A percentile compares a stretch with the other conserved stretches of the same genome.
Evolutionary conservation across 1,140 invertebrate genomes (phyloP).

Genomic region (Danaus melanippus): DNA sequence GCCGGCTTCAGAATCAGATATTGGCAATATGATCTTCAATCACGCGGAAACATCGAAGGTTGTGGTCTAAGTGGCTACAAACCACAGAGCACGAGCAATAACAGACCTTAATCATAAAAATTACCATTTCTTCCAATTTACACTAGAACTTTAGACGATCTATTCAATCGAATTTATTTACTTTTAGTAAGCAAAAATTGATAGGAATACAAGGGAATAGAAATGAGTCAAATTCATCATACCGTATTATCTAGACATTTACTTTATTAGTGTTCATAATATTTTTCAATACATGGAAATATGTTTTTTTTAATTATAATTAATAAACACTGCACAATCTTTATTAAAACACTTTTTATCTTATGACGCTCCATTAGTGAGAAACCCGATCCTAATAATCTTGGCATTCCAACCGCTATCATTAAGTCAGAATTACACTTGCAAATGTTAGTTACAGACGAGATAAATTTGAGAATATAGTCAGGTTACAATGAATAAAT

Average conservation of each 20-base stretch:
- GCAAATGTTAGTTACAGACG: constrained; percentile 15
- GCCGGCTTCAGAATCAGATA: not conserved
- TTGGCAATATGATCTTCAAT: constrained; percentile 12
- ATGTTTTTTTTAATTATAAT: too few relatives aligned
- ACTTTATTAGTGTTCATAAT: too few relatives aligned
- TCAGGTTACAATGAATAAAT: constrained; percentile 14
- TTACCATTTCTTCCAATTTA: too few relatives aligned
- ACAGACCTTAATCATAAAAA: constrained; percentile 1
- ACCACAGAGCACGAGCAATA: constrained; percentile 8
- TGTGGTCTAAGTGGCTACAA: constrained; percentile 12
- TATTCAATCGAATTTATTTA: too few relatives aligned
- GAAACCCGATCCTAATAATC: constrained; percentile 19
- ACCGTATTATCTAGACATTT: too few relatives aligned
- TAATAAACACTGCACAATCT: too few relatives aligned
- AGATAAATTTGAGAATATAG: constrained; percentile 10
- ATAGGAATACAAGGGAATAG: too few relatives aligned
- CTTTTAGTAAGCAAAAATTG: too few relatives aligned
- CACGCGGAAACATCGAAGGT: constrained; percentile 10
- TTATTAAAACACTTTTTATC: constrained; percentile 10
- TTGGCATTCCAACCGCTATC: constrained; percentile 9
- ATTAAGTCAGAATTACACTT: constrained; percentile 18
- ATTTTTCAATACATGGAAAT: too few relatives aligned
- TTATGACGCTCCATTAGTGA: constrained; percentile 13
- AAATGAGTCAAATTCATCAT: too few relatives aligned
- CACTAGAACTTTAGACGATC: too few relatives aligned